Percentiles rank a stretch among this genome's conserved stretches.
These are phyloP conservation scores for Orthosia incerta DNA, from an alignment of 2,888 invertebrate species.

Conservation along the genomic window DNA sequence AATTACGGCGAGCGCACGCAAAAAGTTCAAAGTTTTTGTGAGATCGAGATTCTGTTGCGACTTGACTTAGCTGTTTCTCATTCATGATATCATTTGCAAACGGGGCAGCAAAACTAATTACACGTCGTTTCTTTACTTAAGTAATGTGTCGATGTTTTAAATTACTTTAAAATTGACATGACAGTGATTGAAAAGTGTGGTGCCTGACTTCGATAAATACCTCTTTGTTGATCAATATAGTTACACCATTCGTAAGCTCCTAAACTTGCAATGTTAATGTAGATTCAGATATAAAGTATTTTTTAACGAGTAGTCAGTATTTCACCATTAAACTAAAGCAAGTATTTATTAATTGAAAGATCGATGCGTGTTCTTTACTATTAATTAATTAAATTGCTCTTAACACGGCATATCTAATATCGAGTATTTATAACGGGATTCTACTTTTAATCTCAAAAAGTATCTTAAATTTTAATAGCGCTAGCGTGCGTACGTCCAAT, in stretches of 20 bases:
- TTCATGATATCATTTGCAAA: constrained; percentile 49
- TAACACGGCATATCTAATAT: constrained; percentile 55
- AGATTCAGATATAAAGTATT: not conserved
- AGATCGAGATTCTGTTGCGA: constrained; percentile 31
- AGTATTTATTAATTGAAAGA: constrained; percentile 11
- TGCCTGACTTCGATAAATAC: no score
- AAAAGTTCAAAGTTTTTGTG: constrained; percentile 61
- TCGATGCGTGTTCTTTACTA: constrained; percentile 45
- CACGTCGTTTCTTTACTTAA: constrained; percentile 14
- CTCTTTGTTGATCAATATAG: not conserved
- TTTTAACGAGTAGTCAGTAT: not conserved
- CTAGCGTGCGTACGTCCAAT: constrained; percentile 76
- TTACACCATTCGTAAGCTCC: not conserved
- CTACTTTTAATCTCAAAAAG: constrained; percentile 53
- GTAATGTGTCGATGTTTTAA: not conserved
- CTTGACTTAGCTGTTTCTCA: constrained; percentile 40
- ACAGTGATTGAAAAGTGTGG: not conserved
- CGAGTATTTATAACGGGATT: constrained; percentile 59
- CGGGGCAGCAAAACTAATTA: constrained; percentile 36
- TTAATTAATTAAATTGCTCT: constrained; percentile 41
- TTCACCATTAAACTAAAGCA: not conserved
- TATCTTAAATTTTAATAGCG: constrained; percentile 62
- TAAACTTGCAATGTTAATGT: not conserved
- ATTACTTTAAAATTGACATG: constrained; percentile 9
- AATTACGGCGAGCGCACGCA: constrained; percentile 42